Conservation (phyloP, 2,888 invertebrate genomes). For the Tipula helvola region DNA sequence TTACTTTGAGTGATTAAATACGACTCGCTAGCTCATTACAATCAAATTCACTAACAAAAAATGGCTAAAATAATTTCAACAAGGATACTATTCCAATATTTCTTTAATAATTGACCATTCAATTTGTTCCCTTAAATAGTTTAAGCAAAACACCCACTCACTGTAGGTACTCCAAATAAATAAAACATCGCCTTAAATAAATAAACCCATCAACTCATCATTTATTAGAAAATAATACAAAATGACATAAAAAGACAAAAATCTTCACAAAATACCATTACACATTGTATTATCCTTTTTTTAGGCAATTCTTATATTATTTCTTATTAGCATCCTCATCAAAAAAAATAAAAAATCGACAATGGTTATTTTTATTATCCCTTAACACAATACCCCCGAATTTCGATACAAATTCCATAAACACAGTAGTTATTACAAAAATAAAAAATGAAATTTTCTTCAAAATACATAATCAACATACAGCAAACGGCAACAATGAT, state of each 20-base stretch:
- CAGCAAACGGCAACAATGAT: neutral
- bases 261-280: neutral
- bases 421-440: neutral
- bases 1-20: no score
- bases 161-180: neutral
- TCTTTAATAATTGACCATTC: neutral
- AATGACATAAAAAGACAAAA: neutral
- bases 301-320: neutral
- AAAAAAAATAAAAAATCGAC: neutral
- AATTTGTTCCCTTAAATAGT: neutral
- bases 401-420: constrained; percentile 4
- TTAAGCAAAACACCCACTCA: neutral
- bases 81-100: neutral
- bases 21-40: no score
- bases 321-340: constrained; percentile 4
- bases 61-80: neutral
- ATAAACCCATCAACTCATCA: neutral
- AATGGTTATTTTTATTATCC: neutral
- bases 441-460: neutral
- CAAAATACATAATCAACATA: neutral
- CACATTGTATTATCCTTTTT: neutral
- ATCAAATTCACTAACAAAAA: no score
- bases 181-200: neutral
- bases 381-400: neutral
- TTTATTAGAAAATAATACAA: neutral